These are phyloP conservation scores for Neopipo cinnamomea DNA, from an alignment of 2,113 vertebrate species.

Conservation along the genomic window DNA sequence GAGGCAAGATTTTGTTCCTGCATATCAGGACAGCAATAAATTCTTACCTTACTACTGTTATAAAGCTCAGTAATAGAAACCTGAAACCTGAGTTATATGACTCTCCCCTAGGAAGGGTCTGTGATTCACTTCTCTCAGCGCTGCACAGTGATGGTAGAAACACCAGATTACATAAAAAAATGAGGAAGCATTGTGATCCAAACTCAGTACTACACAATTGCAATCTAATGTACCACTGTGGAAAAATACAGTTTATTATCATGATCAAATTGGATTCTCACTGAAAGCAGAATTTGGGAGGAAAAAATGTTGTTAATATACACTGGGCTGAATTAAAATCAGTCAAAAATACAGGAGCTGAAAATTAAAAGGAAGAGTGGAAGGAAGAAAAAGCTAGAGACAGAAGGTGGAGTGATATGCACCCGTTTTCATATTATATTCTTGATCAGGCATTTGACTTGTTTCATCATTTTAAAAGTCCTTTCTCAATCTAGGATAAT, in stretches of 20 bases:
- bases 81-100: constrained; percentile 51
- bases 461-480: neutral
- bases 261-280: neutral
- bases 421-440: neutral
- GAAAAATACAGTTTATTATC: neutral
- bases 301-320: neutral
- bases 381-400: neutral
- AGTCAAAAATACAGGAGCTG: neutral
- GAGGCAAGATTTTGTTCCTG: constrained; percentile 61
- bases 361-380: neutral
- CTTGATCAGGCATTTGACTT: neutral
- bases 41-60: constrained; percentile 66
- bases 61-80: constrained; percentile 68
- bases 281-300: neutral
- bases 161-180: neutral
- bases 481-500: neutral
- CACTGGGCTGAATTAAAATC: neutral
- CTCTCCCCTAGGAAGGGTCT: constrained; percentile 51
- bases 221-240: neutral
- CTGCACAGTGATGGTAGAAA: neutral
- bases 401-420: neutral
- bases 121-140: neutral
- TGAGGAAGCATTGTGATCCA: neutral
- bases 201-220: neutral
- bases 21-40: constrained; percentile 66